Conservation (phyloP, 2,888 invertebrate genomes). For the Saturnia japonica region DNA sequence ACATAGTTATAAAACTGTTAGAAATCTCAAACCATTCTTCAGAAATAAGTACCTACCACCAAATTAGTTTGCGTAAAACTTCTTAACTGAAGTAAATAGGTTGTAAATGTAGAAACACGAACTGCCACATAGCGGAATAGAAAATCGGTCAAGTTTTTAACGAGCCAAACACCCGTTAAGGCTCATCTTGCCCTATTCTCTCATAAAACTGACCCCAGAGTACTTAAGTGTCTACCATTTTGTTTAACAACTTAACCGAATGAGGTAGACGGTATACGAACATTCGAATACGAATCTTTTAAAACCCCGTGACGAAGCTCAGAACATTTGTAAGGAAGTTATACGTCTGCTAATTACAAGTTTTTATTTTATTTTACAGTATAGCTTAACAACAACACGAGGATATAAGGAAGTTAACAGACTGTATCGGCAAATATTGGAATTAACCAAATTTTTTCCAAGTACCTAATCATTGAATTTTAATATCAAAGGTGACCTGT, state of each 20-base stretch:
- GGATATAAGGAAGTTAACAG: neutral
- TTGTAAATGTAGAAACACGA: neutral
- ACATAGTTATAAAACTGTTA: neutral
- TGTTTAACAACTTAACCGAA: neutral
- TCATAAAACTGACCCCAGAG: neutral
- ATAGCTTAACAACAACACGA: neutral
- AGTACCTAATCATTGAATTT: no score
- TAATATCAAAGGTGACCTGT: no score
- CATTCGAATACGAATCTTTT: neutral
- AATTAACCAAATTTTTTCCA: neutral
- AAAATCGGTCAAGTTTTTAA: conserved; percentile 8
- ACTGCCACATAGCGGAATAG: neutral
- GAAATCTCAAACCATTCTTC: neutral
- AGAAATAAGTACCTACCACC: neutral
- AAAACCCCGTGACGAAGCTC: conserved; percentile 1
- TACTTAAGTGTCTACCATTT: neutral
- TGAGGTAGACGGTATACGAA: neutral
- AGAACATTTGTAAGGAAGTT: neutral
- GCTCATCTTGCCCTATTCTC: neutral
- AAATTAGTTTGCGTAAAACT: neutral
- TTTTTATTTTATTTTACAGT: neutral
- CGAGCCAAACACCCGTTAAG: neutral
- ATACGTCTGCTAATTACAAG: neutral
- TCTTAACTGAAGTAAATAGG: neutral
- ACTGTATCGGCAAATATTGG: neutral